Conservation (phyloP, 2,888 invertebrate species). For the Cheilosia pagana region DNA sequence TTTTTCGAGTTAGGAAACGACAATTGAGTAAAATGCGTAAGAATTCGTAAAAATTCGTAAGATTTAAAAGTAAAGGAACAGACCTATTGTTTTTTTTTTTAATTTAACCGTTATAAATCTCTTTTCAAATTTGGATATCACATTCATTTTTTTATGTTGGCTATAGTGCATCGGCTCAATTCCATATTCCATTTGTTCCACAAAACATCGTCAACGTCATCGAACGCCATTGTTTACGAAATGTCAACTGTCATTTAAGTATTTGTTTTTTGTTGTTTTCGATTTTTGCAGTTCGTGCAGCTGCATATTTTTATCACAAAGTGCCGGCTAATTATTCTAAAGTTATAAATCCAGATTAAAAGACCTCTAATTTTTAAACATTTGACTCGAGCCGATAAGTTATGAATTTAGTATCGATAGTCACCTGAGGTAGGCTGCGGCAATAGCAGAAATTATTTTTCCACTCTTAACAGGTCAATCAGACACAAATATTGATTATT, state of each 20-base stretch:
- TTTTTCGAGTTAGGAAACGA: no score
- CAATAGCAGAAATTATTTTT: not conserved
- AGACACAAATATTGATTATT: conserved; percentile 63
- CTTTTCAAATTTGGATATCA: no score
- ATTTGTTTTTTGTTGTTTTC: conserved; percentile 34
- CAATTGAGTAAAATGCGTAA: no score
- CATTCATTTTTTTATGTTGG: no score
- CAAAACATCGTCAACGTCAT: no score
- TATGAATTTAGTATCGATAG: conserved; percentile 6
- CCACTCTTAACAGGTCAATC: not conserved
- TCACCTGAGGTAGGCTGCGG: conserved; percentile 20
- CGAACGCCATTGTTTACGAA: not conserved
- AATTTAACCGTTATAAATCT: no score
- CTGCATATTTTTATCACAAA: not conserved
- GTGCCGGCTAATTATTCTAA: conserved; percentile 9
- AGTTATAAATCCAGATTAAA: not conserved
- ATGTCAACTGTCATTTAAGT: not conserved
- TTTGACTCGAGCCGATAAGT: not conserved
- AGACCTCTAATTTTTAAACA: not conserved
- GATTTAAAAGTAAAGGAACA: no score
- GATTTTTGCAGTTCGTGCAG: conserved; percentile 24
- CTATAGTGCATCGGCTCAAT: not conserved
- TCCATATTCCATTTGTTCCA: not conserved
- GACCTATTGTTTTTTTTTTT: no score
- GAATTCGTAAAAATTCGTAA: no score